Base-by-base conservation (phyloP, 2,888 invertebrate species). In the Polymixis lichenea region DNA sequence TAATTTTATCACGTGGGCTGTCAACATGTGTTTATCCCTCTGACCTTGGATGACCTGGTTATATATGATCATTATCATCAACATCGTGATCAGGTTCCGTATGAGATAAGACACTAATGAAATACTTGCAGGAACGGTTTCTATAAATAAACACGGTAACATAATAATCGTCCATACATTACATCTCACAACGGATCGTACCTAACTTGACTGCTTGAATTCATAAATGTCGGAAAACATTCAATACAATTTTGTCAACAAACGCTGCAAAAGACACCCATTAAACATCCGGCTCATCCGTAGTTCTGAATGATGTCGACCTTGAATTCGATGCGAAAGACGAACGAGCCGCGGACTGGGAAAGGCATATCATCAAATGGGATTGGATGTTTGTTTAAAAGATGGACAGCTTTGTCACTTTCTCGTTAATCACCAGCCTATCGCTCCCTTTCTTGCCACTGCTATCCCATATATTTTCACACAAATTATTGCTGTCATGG, bases 1-100 rank as follows among this genome's bases (percentile, higher is more conserved):
- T 77, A 69, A 72, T 72, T 73, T 75, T 78, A 82, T 85, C 86
- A 62, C 61, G 61, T 72, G 49, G 62, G 49, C 46, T 49, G 64
- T 62, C 69, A 69, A 64, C 67, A 60, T 19, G 67, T 22, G 56
- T 72, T 65, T 68, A 86, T 83, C 66, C 53, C 15, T 72, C 17
- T 64, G 62, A 69, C 73, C 75, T 84, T 86, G 84, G 11, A 67
- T 61, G 68, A 72, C 71, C 78, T 56, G 17, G 32, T 38, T 49
- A 65, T 49, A 65, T 22, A 28, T 68, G 46, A 85, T 82, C 56
- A 53, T 25, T 66, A 69, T 74, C 65, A 69, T 62, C 58, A 70
- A 67, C 76, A 60, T 62, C 69, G 65, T 55, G 53, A 70, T 70
- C 58, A n/a, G 43, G 58, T 85, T 82, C 69, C 66, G 55, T 62